These are phyloP conservation scores for Caenorhabditis japonica DNA, from an alignment of 2,888 invertebrate genomes.

Conservation along the genomic window DNA sequence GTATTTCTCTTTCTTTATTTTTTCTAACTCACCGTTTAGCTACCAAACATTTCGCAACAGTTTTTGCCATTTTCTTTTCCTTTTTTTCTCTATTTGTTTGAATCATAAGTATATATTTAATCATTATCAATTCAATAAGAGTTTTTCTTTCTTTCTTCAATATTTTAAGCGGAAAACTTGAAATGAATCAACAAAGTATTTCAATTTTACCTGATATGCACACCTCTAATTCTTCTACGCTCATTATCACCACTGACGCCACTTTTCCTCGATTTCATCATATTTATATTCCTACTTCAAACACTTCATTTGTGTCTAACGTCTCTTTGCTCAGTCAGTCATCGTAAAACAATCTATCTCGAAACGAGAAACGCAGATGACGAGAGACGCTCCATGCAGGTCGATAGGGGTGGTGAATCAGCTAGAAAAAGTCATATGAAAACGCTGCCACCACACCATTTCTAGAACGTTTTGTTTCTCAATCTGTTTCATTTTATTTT, in stretches of 20 bases:
- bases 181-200: constrained; percentile 8
- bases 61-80: background rate
- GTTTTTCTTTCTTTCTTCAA: background rate
- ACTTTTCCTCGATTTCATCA: background rate
- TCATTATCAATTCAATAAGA: background rate
- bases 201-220: background rate
- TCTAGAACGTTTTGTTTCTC: constrained; percentile 24
- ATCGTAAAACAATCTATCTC: background rate
- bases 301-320: constrained; percentile 34
- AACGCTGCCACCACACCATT: constrained; percentile 34
- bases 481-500: constrained; percentile 11
- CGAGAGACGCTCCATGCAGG: constrained; percentile 34
- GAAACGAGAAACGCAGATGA: constrained; percentile 13
- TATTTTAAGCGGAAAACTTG: too few relatives aligned
- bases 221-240: constrained; percentile 11
- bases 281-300: constrained; percentile 16
- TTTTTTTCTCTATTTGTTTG: background rate
- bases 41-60: background rate
- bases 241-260: constrained; percentile 27
- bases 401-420: constrained; percentile 38
- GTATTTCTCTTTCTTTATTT: too few relatives aligned
- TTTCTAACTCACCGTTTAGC: too few relatives aligned
- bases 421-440: constrained; percentile 34
- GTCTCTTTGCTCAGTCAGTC: constrained; percentile 4
- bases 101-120: background rate